Percentiles rank a stretch among this genome's conserved stretches.
Evolutionary conservation across 2,113 vertebrate species (phyloP).

Genomic region (Tragelaphus buxtoni): DNA sequence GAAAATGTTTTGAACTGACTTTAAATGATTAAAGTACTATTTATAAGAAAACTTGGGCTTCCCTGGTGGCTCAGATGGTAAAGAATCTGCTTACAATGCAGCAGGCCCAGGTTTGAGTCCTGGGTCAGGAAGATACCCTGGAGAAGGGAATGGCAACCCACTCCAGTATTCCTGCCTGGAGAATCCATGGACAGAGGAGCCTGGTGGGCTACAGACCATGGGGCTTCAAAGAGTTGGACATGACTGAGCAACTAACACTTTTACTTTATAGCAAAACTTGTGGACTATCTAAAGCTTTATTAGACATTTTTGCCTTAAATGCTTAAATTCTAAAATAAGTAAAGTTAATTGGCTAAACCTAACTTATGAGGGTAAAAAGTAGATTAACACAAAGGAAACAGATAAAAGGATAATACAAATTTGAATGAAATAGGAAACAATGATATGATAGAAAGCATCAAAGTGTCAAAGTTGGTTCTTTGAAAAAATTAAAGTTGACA

Average conservation of each 20-base stretch:
- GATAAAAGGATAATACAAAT: not conserved
- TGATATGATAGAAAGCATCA: not conserved
- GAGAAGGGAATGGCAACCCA: not conserved
- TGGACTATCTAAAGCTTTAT: not conserved
- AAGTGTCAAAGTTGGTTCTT: not conserved
- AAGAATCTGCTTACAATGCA: not conserved
- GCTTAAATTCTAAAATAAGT: not conserved
- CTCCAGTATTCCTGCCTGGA: not conserved
- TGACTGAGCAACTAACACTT: not conserved
- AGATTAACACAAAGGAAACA: not conserved
- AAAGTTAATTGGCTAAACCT: conserved; percentile 2
- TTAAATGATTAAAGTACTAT: not conserved
- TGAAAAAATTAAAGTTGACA: not conserved
- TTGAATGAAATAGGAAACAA: conserved; percentile 15
- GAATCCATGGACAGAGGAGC: not conserved
- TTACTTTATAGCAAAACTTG: not conserved
- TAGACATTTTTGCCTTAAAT: not conserved
- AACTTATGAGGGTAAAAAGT: not conserved
- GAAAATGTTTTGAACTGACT: conserved; percentile 1
- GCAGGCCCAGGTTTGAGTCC: not conserved
- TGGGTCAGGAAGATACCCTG: not conserved
- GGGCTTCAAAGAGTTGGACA: not conserved
- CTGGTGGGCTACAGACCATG: not conserved
- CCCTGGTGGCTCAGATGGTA: not conserved
- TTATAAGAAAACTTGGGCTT: not conserved